phyloP scores from a whole-genome alignment of 2,113 vertebrate genomes.

The Equus przewalskii region DNA sequence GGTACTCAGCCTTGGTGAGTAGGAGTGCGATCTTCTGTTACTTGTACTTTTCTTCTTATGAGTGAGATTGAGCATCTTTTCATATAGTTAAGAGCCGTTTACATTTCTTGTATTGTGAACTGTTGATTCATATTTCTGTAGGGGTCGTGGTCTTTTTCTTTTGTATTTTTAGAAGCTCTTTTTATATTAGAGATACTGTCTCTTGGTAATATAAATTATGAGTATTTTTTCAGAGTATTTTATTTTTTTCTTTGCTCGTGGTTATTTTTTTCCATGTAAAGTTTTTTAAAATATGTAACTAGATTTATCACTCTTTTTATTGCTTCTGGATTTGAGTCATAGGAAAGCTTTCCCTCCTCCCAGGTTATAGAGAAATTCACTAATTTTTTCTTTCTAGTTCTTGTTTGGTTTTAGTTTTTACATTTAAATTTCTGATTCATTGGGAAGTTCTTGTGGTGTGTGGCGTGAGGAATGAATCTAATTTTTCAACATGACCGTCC shows the following conservation, averaged over 20 bases:
- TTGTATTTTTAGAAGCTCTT: background rate
- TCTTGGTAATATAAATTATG: background rate
- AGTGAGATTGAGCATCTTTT: background rate
- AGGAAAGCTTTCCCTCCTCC: background rate
- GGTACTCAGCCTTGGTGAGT: background rate
- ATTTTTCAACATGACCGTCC: background rate
- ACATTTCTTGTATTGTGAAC: background rate
- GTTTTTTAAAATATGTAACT: background rate
- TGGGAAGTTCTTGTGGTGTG: background rate
- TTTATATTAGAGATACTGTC: background rate
- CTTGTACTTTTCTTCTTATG: background rate
- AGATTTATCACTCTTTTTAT: background rate
- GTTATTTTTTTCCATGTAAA: background rate
- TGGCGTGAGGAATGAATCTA: background rate
- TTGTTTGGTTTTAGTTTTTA: background rate
- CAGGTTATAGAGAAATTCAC: background rate
- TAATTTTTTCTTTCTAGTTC: background rate
- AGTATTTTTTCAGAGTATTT: background rate
- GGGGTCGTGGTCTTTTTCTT: background rate
- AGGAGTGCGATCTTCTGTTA: background rate
- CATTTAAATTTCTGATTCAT: background rate
- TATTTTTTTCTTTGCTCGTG: background rate
- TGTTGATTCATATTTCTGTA: background rate
- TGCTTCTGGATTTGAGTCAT: background rate
- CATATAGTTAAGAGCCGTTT: background rate